phyloP scores from a whole-genome alignment of 2,888 invertebrate genomes.

The Furcula furcula region DNA sequence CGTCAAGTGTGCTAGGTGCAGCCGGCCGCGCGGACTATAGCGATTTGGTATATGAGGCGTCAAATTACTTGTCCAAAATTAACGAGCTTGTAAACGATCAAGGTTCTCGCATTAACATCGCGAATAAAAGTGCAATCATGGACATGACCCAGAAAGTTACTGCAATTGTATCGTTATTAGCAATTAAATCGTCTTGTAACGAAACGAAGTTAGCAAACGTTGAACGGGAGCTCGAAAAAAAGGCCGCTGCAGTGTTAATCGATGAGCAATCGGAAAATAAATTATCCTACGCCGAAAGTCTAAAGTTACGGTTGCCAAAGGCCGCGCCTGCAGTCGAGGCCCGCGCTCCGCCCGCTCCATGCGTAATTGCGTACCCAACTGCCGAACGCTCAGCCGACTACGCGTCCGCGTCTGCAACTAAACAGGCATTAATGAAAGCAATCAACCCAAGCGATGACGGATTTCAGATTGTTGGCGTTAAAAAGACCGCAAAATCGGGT shows the following conservation, averaged over 20 bases:
- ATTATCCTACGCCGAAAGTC: background rate
- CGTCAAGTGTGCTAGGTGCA: background rate
- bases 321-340: background rate
- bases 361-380: background rate
- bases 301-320: background rate
- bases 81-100: background rate
- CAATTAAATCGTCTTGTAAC: background rate
- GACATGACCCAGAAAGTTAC: background rate
- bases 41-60: too few species aligned
- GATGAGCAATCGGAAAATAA: background rate
- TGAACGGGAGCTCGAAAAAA: background rate
- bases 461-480: too few species aligned
- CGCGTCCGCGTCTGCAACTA: background rate
- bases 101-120: background rate
- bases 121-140: background rate
- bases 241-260: background rate
- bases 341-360: background rate
- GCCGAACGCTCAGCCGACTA: background rate
- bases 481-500: background rate
- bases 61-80: too few species aligned
- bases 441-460: too few species aligned
- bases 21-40: background rate
- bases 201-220: background rate
- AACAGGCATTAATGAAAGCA: too few species aligned
- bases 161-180: background rate